These are phyloP conservation scores for Dugesia japonica DNA, from an alignment of 2,888 invertebrate species.

Conservation along the genomic window DNA sequence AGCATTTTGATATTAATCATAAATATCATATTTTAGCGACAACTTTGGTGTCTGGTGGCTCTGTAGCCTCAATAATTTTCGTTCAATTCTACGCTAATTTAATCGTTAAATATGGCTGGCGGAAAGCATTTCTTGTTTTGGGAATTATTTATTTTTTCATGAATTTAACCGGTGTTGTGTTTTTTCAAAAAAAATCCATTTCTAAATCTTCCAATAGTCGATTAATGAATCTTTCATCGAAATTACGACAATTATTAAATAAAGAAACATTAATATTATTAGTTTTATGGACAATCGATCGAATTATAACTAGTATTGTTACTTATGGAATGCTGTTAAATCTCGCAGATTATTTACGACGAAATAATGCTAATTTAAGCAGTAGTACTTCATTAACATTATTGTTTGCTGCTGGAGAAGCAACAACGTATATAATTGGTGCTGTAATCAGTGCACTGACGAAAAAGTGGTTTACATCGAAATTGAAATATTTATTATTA, in stretches of 20 bases:
- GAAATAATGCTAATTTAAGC: conserved; percentile 12
- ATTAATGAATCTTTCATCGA: background rate
- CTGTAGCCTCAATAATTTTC: conserved; percentile 34
- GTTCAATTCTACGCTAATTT: conserved; percentile 34
- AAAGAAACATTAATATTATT: conserved; percentile 16
- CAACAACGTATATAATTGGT: conserved; percentile 32
- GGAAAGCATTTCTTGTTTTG: conserved; percentile 34
- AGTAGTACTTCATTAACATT: conserved; percentile 32
- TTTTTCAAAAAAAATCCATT: conserved; percentile 26
- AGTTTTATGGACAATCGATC: conserved; percentile 34
- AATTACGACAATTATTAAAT: conserved; percentile 20
- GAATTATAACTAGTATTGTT: conserved; percentile 34
- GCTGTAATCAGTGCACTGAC: conserved; percentile 32
- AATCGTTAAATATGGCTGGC: conserved; percentile 34
- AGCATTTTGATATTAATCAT: conserved; percentile 35
- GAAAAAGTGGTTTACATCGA: conserved; percentile 31
- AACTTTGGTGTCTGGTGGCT: conserved; percentile 34
- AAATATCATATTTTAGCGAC: conserved; percentile 35
- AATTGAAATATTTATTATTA: conserved; percentile 32
- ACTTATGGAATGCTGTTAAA: conserved; percentile 35
- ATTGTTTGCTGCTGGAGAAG: conserved; percentile 35
- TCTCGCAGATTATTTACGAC: conserved; percentile 34
- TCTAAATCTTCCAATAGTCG: conserved; percentile 13
- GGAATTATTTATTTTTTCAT: conserved; percentile 35
- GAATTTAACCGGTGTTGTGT: conserved; percentile 26